Evolutionary conservation across 2,113 vertebrate genomes (phyloP).

Genomic region (Garra rufa): DNA sequence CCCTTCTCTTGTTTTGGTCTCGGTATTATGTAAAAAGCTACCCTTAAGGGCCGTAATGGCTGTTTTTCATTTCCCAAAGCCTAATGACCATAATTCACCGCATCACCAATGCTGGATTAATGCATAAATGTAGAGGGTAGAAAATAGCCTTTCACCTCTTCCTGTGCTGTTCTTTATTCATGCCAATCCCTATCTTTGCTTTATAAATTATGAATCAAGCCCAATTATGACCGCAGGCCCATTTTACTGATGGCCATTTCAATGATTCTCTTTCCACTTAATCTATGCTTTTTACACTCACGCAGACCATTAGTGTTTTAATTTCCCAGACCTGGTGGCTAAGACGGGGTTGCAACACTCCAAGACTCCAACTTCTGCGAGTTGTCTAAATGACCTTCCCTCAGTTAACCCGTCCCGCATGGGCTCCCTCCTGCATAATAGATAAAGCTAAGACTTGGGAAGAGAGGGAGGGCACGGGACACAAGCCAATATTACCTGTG

Average conservation of each 20-base stretch:
- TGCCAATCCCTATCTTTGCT: constrained; percentile 43
- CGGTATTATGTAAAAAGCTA: constrained; percentile 11
- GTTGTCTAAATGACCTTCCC: constrained; percentile 71
- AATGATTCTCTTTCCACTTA: constrained; percentile 36
- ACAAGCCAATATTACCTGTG: constrained; percentile 73
- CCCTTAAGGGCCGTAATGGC: neutral
- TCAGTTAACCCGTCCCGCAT: constrained; percentile 63
- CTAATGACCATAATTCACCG: constrained; percentile 43
- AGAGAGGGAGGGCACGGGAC: constrained; percentile 43
- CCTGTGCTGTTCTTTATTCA: constrained; percentile 39
- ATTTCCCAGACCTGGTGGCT: constrained; percentile 62
- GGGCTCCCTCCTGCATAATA: constrained; percentile 74
- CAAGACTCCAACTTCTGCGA: constrained; percentile 21
- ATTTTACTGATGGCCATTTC: constrained; percentile 39
- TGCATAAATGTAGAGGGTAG: constrained; percentile 30
- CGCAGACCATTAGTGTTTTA: constrained; percentile 59
- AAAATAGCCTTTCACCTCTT: constrained; percentile 20
- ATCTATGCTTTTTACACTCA: constrained; percentile 53
- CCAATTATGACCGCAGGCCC: constrained; percentile 48
- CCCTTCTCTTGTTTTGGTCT: constrained; percentile 11
- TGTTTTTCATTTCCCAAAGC: constrained; percentile 39
- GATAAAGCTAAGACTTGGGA: constrained; percentile 70
- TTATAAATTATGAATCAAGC: constrained; percentile 71
- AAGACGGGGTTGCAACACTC: constrained; percentile 34
- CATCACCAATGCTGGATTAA: constrained; percentile 1